Conservation (phyloP, 2,797 vertebrate genomes). For the Loriculus beryllinus region DNA sequence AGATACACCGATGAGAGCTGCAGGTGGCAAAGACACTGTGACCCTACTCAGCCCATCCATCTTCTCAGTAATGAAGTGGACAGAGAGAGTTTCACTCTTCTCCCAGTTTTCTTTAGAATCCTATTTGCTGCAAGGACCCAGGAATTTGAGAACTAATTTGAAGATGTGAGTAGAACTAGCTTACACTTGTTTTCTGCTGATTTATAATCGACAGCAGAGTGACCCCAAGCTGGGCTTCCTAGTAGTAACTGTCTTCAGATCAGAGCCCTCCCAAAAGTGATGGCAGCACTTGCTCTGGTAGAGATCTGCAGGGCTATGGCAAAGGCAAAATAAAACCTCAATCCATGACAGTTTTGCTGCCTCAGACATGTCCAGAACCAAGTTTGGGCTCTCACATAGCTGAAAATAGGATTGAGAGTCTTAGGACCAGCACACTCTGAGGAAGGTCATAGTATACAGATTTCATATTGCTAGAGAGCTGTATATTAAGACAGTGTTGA, state of each 20-base stretch:
- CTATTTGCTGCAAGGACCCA: not conserved
- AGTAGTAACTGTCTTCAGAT: not conserved
- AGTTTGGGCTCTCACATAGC: not conserved
- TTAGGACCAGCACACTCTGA: not conserved
- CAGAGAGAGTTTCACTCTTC: not conserved
- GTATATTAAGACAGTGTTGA: not conserved
- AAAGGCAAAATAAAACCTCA: not conserved
- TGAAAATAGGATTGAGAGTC: not conserved
- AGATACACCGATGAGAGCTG: not conserved
- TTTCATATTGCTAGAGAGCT: not conserved
- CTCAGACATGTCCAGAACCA: not conserved
- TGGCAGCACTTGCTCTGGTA: accelerated
- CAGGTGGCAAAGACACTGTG: not conserved
- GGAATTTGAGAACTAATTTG: not conserved
- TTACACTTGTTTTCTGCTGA: not conserved
- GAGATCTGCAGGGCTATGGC: not conserved
- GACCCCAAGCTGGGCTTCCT: not conserved
- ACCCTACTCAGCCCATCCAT: not conserved
- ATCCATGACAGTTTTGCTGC: not conserved
- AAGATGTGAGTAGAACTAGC: not conserved
- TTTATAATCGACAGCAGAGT: not conserved
- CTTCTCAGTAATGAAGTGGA: not conserved
- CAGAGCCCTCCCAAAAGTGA: not conserved
- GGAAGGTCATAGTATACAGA: not conserved
- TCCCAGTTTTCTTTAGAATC: not conserved